Conservation (phyloP, 2,888 invertebrate genomes). For the Arge pagana region DNA sequence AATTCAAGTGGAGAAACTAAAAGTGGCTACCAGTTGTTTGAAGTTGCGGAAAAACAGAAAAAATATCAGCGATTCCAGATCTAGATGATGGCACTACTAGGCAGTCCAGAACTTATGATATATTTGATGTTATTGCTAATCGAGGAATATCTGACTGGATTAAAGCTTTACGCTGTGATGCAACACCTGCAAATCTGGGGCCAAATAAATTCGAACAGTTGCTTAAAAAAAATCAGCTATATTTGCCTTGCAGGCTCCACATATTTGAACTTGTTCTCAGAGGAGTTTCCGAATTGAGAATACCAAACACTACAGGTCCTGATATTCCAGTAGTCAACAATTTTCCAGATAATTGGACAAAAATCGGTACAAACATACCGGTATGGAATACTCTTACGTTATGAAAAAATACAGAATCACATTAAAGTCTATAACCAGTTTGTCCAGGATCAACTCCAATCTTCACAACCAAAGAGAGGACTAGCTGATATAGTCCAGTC, state of each 20-base stretch:
- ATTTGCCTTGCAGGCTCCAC: neutral
- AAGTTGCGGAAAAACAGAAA: neutral
- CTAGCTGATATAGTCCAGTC: slow-evolving; percentile 31
- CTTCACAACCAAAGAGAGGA: slow-evolving; percentile 27
- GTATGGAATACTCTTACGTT: slow-evolving; percentile 13
- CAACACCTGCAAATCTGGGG: neutral
- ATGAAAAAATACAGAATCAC: slow-evolving; percentile 15
- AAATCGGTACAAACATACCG: slow-evolving; percentile 10
- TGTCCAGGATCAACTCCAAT: slow-evolving; percentile 19
- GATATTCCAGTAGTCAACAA: neutral
- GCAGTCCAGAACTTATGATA: neutral
- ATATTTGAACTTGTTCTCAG: slow-evolving; percentile 1
- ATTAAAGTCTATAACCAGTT: slow-evolving; percentile 18
- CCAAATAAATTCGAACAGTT: neutral
- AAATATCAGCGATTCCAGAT: neutral
- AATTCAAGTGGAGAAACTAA: neutral
- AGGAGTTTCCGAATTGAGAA: neutral
- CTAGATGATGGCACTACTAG: neutral
- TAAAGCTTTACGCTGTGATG: neutral
- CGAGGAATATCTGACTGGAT: neutral
- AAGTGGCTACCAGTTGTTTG: neutral
- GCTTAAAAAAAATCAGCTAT: neutral
- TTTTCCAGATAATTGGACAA: neutral
- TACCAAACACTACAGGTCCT: neutral
- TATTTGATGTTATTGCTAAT: neutral